phyloP scores from a whole-genome alignment of 2,797 vertebrate species.

The Acrossocheilus wenchowensis region DNA sequence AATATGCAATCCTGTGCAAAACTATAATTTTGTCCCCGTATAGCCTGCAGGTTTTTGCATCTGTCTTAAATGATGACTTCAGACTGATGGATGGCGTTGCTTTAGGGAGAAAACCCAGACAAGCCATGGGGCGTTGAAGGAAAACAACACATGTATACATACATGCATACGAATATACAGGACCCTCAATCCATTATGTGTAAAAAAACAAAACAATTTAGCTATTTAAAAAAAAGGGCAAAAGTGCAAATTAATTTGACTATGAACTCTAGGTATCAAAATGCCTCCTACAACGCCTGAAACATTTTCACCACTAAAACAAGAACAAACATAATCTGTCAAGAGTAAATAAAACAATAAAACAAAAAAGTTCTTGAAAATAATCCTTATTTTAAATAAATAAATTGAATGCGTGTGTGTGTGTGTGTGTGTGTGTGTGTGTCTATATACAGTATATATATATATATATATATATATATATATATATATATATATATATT shows the following conservation, averaged over 20 bases:
- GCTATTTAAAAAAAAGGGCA: not conserved
- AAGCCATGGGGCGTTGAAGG: slow-evolving; percentile 8
- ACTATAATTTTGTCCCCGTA: slow-evolving; percentile 6
- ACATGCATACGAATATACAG: not conserved
- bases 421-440: too few relatives aligned
- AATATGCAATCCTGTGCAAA: slow-evolving; percentile 26
- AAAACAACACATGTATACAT: slow-evolving; percentile 24
- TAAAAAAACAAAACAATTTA: not conserved
- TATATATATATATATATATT: too few relatives aligned
- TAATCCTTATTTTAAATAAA: too few relatives aligned
- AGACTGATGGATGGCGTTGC: slow-evolving; percentile 26
- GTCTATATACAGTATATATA: too few relatives aligned
- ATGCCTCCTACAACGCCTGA: not conserved
- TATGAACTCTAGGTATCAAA: not conserved
- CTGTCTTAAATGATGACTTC: slow-evolving; percentile 30
- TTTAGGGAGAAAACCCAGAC: slow-evolving; percentile 40
- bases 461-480: too few relatives aligned
- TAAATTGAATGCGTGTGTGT: too few relatives aligned
- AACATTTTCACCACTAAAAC: not conserved
- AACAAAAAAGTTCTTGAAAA: not conserved
- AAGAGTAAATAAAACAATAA: not conserved
- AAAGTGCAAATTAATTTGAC: not conserved
- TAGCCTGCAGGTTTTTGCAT: slow-evolving; percentile 4
- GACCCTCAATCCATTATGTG: not conserved
- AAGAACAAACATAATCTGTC: not conserved